Conservation (phyloP, 2,888 invertebrate genomes). For the Philereme transversata region DNA sequence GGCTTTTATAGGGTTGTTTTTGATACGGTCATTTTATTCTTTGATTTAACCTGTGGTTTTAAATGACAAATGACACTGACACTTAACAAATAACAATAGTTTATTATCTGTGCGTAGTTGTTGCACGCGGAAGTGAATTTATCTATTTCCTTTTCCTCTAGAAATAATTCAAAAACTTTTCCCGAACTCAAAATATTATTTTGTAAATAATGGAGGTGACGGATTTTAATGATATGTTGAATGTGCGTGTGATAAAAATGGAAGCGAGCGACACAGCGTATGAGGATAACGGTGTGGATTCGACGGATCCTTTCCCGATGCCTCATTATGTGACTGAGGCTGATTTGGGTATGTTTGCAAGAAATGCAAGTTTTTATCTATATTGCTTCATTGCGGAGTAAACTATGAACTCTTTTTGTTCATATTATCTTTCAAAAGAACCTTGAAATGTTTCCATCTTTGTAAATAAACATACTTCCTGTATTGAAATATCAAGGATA, state of each 20-base stretch:
- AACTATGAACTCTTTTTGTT: not conserved
- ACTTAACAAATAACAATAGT: conserved; percentile 1
- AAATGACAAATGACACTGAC: conserved; percentile 4
- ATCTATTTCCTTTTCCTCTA: conserved; percentile 67
- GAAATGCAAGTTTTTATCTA: not conserved
- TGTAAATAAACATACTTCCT: not conserved
- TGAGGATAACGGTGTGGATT: conserved; percentile 59
- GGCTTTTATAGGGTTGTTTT: no score
- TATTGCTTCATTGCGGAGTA: not conserved
- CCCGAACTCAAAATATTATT: conserved; percentile 20
- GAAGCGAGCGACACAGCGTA: conserved; percentile 64
- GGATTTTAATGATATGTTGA: conserved; percentile 72
- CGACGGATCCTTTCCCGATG: conserved; percentile 64
- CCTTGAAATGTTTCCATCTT: not conserved
- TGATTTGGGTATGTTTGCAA: conserved; percentile 66
- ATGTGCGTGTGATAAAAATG: conserved; percentile 74
- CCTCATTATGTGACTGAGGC: conserved; percentile 78
- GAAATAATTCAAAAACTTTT: conserved; percentile 46
- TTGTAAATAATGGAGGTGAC: conserved; percentile 66
- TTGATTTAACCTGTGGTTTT: no score
- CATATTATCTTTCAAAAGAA: not conserved
- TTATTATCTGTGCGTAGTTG: conserved; percentile 36
- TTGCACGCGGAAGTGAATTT: conserved; percentile 77
- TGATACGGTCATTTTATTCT: no score
- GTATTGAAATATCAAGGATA: not conserved